These are phyloP conservation scores for Microcebus griseorufus DNA, from an alignment of 2,113 vertebrate genomes.

Conservation along the genomic window DNA sequence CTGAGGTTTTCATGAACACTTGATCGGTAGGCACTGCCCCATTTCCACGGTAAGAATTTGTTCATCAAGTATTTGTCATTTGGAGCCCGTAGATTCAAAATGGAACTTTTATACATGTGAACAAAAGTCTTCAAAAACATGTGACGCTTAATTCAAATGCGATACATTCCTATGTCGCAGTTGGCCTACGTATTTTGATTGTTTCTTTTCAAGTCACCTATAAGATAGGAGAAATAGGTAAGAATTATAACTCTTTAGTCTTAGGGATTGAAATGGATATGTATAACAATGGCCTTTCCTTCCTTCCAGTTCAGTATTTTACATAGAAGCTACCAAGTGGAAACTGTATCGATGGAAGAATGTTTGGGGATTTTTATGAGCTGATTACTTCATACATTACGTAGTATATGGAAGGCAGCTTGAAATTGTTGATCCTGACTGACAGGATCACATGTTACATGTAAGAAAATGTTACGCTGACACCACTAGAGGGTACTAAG, in stretches of 20 bases:
- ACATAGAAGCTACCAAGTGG: neutral
- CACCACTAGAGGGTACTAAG: slow-evolving; percentile 65
- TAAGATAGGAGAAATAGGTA: neutral
- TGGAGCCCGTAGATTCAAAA: neutral
- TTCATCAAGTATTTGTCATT: slow-evolving; percentile 23
- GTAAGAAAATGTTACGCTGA: neutral
- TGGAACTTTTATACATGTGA: slow-evolving; percentile 1
- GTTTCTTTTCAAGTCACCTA: neutral
- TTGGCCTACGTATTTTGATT: neutral
- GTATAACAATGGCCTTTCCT: neutral
- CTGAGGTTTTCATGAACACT: neutral
- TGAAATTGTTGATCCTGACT: neutral
- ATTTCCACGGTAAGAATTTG: neutral
- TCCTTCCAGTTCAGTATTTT: neutral
- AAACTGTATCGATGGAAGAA: neutral
- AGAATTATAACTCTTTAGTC: neutral
- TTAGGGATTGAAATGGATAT: neutral
- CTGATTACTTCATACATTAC: neutral
- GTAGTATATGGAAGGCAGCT: neutral
- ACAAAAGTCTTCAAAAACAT: slow-evolving; percentile 15
- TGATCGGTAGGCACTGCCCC: neutral
- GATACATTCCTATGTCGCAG: neutral
- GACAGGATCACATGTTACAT: neutral
- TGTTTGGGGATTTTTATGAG: neutral
- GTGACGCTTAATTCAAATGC: slow-evolving; percentile 6